phyloP scores from a whole-genome alignment of 2,113 vertebrate genomes.

The Rhegmatorhina hoffmannsi region DNA sequence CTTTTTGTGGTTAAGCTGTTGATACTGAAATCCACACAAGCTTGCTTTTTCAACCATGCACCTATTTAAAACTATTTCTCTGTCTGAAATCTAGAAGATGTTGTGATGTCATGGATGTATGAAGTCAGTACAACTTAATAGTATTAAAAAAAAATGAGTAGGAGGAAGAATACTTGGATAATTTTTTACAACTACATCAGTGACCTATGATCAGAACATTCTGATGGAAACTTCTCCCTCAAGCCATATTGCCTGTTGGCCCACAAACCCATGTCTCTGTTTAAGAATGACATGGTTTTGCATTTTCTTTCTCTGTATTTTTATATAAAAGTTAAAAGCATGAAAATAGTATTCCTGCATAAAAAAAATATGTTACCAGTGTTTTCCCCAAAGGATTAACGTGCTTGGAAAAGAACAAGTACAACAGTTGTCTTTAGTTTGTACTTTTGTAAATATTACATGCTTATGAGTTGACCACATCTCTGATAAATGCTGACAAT shows the following conservation, averaged over 20 bases:
- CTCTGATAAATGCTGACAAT: not conserved
- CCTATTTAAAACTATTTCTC: not conserved
- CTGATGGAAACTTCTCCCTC: not conserved
- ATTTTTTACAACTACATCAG: not conserved
- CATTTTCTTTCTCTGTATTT: not conserved
- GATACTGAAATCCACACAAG: not conserved
- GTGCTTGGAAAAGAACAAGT: not conserved
- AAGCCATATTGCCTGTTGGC: not conserved
- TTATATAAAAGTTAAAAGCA: not conserved
- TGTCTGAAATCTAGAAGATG: not conserved
- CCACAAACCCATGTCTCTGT: not conserved
- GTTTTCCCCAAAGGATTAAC: not conserved
- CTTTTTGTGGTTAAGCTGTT: not conserved
- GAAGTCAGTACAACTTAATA: not conserved
- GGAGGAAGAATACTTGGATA: not conserved
- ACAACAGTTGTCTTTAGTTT: not conserved
- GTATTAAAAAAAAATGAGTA: not conserved
- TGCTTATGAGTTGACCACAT: rapidly evolving
- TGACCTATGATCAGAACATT: not conserved
- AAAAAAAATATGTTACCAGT: not conserved
- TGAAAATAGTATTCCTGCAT: not conserved
- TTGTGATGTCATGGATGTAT: not conserved
- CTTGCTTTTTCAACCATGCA: not conserved
- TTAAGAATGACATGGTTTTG: not conserved
- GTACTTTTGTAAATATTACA: not conserved